Evolutionary conservation across 2,888 invertebrate genomes (phyloP), one percentile per base, ranked within the genome.

Genomic region (Stramonita haemastoma): DNA sequence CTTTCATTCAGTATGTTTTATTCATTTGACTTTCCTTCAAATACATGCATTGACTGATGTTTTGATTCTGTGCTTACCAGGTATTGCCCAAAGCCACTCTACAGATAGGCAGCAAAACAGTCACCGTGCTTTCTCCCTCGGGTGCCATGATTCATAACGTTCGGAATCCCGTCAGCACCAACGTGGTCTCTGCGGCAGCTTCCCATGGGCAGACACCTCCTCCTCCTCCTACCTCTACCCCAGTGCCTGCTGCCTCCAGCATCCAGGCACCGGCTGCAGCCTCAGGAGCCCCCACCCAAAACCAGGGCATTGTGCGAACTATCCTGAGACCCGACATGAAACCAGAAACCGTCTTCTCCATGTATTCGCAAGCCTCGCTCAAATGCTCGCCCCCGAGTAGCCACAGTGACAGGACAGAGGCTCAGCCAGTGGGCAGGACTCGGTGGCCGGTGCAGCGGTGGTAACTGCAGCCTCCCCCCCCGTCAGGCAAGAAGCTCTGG

Each of bases 71-170:
- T 34, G 36, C 34, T 86, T n/a, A n/a, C 19, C 89, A 93, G 91
- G 91, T 92, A 19, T 88, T 93, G 90, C 93, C 93, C 36, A 91
- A 93, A 73, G 92, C 92, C 66, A 92, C 93, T 77, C 89, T 93
- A 32, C 92, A 93, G 89, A 91, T 93, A 22, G 92, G 92, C 56
- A 93, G 92, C 77, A 92, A 93, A 89, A 92, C 91, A 4, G 89
- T 93, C 26, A 93, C 91, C 22, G 89, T 90, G 17, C 87, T 86
- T 56, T 84, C 91, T 6, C 91, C 91, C 26, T 81, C 89, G 66
- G 84, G 86, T 29, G 79, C 90, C 70, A 89, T 88, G 87, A 89
- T 87, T 29, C 89, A 90, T 22, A 85, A 70, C 77, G 29, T 89
- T 11, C 85, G 56, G n/a, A 85, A n/a, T 22, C 89, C 89, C 29